Base-by-base conservation (phyloP, 2,888 invertebrate species). In the Limnephilus marmoratus region DNA sequence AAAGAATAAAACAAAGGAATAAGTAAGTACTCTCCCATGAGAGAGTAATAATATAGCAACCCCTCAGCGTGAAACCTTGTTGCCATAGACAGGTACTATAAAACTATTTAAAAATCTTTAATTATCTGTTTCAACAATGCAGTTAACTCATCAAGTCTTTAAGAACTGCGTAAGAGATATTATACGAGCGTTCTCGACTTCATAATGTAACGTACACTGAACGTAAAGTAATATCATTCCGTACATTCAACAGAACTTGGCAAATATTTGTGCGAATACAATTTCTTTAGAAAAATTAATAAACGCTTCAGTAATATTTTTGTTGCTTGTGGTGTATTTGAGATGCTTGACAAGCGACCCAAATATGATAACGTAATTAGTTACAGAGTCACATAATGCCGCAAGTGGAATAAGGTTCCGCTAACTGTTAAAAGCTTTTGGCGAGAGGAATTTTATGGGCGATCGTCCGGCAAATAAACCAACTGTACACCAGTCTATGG, bases 381-480 rank as follows among this genome's bases (percentile, higher is more conserved):
- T 41, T 34, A 18, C 83, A 24, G 24, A 34, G 41, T 83, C 34
- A 37, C 83, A 83, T 31, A 83, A 83, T 37, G 83, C 83, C 24
- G 34, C 41, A 12, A 83, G 41, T 37, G 37, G 34, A 34, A 34
- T 34, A 83, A 37, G 82, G 82, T 34, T 83, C 11, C 34, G 34
- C 83, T 31, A 37, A 37, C 83, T 24, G 37, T 83, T 37, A 83
- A 83, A 12, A 83, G 83, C 83, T 15, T 83, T 83, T 83, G 18
- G 83, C 83, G 24, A 83, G 41, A 37, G 83, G 83, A 34, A 83
- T 37, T 83, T 37, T 83, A 37, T 83, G 37, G 68, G 31, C 37
- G 41, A 37, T 34, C 37, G 83, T 24, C 34, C 37, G 53, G 68
- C 83, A 83, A 82, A 83, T 83, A 83, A 37, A 37, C 34, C 37